Evolutionary conservation across 1,140 invertebrate species (phyloP).

Genomic region (Pollicipes pollicipes): DNA sequence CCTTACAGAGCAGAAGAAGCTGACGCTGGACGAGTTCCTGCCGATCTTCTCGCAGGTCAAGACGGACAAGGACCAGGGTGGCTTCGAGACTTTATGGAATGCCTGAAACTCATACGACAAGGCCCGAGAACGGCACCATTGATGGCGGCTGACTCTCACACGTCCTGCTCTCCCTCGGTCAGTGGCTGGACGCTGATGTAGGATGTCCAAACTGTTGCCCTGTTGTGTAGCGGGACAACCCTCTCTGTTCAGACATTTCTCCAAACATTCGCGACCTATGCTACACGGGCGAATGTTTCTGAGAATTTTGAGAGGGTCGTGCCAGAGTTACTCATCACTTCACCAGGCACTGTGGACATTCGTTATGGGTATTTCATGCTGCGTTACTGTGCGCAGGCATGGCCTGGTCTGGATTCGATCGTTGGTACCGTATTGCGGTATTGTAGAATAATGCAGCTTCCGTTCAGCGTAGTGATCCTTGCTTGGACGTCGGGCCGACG

Average conservation of each 20-base stretch:
- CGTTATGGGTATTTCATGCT: too few relatives aligned
- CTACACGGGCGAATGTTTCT: too few relatives aligned
- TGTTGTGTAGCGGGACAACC: background rate
- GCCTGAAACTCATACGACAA: conserved; percentile 98
- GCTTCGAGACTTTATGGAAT: conserved; percentile 96
- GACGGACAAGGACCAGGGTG: conserved; percentile 93
- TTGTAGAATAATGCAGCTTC: too few relatives aligned
- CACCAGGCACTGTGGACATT: too few relatives aligned
- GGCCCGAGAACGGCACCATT: conserved; percentile 89
- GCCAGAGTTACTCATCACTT: too few relatives aligned
- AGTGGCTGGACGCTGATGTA: too few relatives aligned
- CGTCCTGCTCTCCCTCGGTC: conserved; percentile 76
- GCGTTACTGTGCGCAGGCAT: too few relatives aligned
- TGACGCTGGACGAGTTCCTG: conserved; percentile 89
- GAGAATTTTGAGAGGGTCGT: too few relatives aligned
- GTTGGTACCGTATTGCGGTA: too few relatives aligned
- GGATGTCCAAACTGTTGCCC: background rate
- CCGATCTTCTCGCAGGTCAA: conserved; percentile 91
- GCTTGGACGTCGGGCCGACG: too few relatives aligned
- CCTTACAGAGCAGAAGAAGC: conserved; percentile 46
- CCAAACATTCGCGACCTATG: background rate
- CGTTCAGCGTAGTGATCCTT: too few relatives aligned
- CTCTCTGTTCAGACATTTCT: background rate
- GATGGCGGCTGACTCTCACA: conserved; percentile 87
- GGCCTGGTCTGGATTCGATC: too few relatives aligned